Percentiles rank a stretch among this genome's conserved stretches.
Evolutionary conservation across 1,140 invertebrate species (phyloP).

Genomic region (Pectinophora gossypiella): DNA sequence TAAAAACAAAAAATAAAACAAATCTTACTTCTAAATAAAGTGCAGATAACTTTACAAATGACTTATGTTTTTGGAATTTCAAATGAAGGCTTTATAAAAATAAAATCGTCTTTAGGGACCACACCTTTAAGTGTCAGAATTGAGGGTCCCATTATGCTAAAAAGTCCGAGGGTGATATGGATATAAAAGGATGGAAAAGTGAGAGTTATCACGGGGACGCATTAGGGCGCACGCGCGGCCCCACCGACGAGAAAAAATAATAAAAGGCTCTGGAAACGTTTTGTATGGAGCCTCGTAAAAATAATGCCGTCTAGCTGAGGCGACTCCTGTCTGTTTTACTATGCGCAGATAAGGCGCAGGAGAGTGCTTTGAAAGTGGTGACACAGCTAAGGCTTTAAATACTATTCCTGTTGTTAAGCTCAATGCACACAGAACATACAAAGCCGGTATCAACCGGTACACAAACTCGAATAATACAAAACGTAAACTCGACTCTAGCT

Average conservation of each 20-base stretch:
- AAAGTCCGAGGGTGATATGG: conserved; percentile 41
- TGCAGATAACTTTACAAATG: conserved; percentile 72
- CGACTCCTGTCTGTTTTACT: conserved; percentile 44
- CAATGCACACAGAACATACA: too few species aligned
- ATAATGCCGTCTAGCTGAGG: conserved; percentile 33
- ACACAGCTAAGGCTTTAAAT: too few species aligned
- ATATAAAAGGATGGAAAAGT: conserved; percentile 68
- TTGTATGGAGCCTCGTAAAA: conserved; percentile 41
- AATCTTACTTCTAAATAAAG: conserved; percentile 67
- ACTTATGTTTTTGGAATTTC: conserved; percentile 68
- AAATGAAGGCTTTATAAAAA: conserved; percentile 22
- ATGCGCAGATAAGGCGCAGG: conserved; percentile 18
- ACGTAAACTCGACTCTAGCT: too few species aligned
- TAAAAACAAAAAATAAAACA: conserved; percentile 11
- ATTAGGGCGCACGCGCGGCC: conserved; percentile 69
- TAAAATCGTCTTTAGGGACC: conserved; percentile 13
- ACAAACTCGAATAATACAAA: too few species aligned
- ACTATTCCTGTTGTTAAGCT: too few species aligned
- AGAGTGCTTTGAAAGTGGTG: too few species aligned
- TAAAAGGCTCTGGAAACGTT: conserved; percentile 25
- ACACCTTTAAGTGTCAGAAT: conserved; percentile 8
- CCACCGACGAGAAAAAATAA: conserved; percentile 44
- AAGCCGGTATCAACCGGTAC: too few species aligned
- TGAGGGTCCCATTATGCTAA: not conserved
- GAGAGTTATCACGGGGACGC: conserved; percentile 70